These are phyloP conservation scores for Auanema sp. DNA, from an alignment of 2,888 invertebrate genomes.

Conservation along the genomic window DNA sequence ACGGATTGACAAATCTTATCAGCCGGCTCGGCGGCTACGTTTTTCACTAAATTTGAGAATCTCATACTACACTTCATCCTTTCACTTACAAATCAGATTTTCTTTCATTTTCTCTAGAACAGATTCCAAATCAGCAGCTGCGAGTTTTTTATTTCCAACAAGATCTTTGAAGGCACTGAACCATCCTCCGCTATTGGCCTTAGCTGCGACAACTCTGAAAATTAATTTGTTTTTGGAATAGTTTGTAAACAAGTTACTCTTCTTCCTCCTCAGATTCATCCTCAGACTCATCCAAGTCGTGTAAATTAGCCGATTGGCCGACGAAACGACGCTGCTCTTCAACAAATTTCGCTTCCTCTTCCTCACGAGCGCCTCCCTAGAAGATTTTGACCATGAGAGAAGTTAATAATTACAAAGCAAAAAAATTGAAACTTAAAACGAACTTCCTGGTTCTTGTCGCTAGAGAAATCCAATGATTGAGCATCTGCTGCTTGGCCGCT, in stretches of 20 bases:
- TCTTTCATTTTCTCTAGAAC: slow-evolving; percentile 90
- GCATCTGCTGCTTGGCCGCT: slow-evolving; percentile 47
- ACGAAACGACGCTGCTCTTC: slow-evolving; percentile 58
- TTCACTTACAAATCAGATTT: slow-evolving; percentile 77
- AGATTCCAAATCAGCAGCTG: slow-evolving; percentile 79
- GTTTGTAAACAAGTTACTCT: slow-evolving; percentile 18
- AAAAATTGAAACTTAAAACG: neutral
- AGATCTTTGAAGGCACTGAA: slow-evolving; percentile 81
- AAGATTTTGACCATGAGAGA: neutral
- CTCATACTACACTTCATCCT: neutral
- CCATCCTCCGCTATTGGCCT: slow-evolving; percentile 66
- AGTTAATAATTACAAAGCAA: neutral
- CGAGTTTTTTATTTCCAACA: slow-evolving; percentile 77
- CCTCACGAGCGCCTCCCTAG: slow-evolving; percentile 14
- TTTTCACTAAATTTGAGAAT: slow-evolving; percentile 73
- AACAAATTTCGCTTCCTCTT: slow-evolving; percentile 25
- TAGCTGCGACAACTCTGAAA: slow-evolving; percentile 34
- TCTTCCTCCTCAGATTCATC: slow-evolving; percentile 48
- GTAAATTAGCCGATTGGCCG: slow-evolving; percentile 66
- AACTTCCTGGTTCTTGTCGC: slow-evolving; percentile 73
- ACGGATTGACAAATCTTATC: slow-evolving; percentile 73
- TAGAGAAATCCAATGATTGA: slow-evolving; percentile 67
- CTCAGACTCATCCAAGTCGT: slow-evolving; percentile 65
- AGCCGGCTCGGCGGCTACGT: slow-evolving; percentile 94
- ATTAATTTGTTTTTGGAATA: neutral